Evolutionary conservation across 2,888 invertebrate species (phyloP), one percentile per base, ranked within the genome.

Genomic region (Brachypalpus laphriformis): DNA sequence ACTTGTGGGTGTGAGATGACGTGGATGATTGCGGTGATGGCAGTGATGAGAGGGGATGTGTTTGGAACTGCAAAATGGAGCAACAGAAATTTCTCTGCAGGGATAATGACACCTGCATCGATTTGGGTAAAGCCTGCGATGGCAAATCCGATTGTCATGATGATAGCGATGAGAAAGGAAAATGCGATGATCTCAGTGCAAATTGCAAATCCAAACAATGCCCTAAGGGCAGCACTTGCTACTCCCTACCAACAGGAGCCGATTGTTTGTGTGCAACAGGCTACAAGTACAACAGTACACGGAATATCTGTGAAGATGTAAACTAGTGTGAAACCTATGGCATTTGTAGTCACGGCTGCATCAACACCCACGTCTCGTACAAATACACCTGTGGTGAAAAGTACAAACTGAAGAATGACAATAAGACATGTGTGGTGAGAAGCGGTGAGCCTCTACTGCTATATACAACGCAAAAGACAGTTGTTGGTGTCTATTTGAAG

Each of bases 291-390:
- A 82, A 89, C n/a, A 77, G 82, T 3, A 56, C 74, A 0, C 87
- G 86, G n/a, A 87, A 90, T 28, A 86, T 81, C 2, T 92, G 92
- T 74, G 88, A 87, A 16, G 95, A 95, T 87, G 92, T 95, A 3
- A 92, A 96, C 89, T 95, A 95, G 88, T 96, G 96, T 87, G 90
- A 93, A 37, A 89, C 91, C 0, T 93, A 93, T 82, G 95, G 95
- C 0, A 91, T 93, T 6, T 97, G 97, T 89, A 95, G 95, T 65
- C 97, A 97, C 86, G 91, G 89, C 9, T 97, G 97, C 88, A 88
- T 91, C 0, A 96, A 96, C 87, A 91, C 88, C 0, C 89, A 91
- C 0, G 95, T 95, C 0, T 93, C 94, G 0, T 95, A 94, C 88
- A 89, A 87, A 2, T 97, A 97, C 87, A 89, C 89, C 2, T 97